phyloP scores from a whole-genome alignment of 2,797 vertebrate genomes.

The Gobio occitaniae region DNA sequence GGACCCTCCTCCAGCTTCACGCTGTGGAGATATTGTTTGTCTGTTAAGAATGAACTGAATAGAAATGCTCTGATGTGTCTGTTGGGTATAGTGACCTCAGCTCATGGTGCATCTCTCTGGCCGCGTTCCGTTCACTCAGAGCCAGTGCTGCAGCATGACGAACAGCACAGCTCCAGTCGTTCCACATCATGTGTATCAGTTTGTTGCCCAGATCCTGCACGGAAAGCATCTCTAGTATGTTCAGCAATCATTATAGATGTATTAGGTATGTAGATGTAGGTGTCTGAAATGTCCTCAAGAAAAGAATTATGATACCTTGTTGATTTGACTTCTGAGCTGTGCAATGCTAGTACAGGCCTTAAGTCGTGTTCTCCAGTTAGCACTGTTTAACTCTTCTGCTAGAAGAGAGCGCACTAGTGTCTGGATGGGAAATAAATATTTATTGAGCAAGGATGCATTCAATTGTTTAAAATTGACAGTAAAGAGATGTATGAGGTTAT shows the following conservation, averaged over 20 bases:
- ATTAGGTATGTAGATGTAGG: neutral
- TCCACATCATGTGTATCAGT: slow-evolving; percentile 79
- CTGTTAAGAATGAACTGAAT: slow-evolving; percentile 1
- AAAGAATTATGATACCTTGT: slow-evolving; percentile 66
- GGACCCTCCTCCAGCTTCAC: slow-evolving; percentile 70
- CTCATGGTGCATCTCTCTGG: slow-evolving; percentile 74
- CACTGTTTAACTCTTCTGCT: slow-evolving; percentile 76
- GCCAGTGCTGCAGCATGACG: slow-evolving; percentile 72
- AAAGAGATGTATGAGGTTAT: neutral
- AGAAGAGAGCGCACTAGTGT: slow-evolving; percentile 76
- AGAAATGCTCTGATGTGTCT: slow-evolving; percentile 1
- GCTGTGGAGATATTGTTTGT: slow-evolving; percentile 53
- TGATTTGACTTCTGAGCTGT: slow-evolving; percentile 67
- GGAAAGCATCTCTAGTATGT: slow-evolving; percentile 1
- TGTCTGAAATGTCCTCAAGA: neutral
- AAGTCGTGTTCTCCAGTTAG: slow-evolving; percentile 71
- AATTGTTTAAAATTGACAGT: neutral
- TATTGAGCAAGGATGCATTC: neutral
- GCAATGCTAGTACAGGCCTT: slow-evolving; percentile 74
- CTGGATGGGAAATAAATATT: slow-evolving; percentile 59
- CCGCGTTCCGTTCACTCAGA: slow-evolving; percentile 72
- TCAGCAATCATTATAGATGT: neutral
- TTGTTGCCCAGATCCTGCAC: slow-evolving; percentile 77
- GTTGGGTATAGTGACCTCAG: slow-evolving; percentile 69
- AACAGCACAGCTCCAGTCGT: slow-evolving; percentile 76